Conservation (phyloP, 2,113 vertebrate genomes). For the Platysternon megacephalum region DNA sequence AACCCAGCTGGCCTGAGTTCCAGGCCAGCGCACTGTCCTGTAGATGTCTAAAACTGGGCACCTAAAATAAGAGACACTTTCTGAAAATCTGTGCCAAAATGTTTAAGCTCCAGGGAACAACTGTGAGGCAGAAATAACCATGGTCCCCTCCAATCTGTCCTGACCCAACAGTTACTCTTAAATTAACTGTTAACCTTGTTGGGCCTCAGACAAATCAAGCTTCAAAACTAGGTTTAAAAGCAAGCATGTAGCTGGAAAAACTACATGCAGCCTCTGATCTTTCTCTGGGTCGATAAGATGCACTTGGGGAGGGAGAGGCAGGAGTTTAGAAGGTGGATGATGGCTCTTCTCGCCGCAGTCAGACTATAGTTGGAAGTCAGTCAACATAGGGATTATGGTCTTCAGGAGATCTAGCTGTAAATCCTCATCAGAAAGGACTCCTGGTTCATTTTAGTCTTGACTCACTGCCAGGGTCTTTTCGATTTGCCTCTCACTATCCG, state of each 20-base stretch:
- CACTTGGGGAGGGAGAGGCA: background rate
- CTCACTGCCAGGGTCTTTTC: background rate
- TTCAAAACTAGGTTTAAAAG: background rate
- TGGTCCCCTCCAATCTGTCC: background rate
- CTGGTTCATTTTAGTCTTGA: background rate
- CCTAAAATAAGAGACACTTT: background rate
- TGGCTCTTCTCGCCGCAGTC: background rate
- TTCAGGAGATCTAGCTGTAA: background rate
- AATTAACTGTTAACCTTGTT: background rate
- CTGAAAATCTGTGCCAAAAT: background rate
- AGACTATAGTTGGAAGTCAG: background rate
- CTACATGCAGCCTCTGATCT: background rate
- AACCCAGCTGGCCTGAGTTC: background rate
- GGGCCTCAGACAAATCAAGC: background rate
- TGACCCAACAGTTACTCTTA: background rate
- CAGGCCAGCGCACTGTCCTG: background rate
- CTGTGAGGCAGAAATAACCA: background rate
- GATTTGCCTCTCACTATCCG: background rate
- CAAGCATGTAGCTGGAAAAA: background rate
- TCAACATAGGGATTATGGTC: background rate
- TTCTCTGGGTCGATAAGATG: background rate
- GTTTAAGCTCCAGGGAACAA: background rate
- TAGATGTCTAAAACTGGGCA: background rate
- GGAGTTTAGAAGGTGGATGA: background rate
- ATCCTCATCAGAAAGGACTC: background rate